phyloP scores from a whole-genome alignment of 2,113 vertebrate species.

The Australoheros scitulus region DNA sequence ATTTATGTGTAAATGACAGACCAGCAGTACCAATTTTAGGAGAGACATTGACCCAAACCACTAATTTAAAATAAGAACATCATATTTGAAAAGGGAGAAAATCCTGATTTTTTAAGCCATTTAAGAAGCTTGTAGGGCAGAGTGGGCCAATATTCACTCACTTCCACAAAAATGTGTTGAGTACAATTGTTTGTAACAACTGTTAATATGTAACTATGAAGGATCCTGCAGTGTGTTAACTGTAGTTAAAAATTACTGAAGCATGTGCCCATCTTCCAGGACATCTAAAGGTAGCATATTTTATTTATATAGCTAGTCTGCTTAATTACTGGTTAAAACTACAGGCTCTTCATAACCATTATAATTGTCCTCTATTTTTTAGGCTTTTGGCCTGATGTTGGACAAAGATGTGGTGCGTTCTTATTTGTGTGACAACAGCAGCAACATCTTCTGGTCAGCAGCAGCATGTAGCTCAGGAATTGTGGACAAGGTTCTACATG shows the following conservation, averaged over 20 bases:
- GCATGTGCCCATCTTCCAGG: not conserved
- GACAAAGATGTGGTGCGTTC: constrained; percentile 31
- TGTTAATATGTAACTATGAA: not conserved
- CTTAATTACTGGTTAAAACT: not conserved
- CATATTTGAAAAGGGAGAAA: no score
- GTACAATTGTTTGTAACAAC: not conserved
- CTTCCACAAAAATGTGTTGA: not conserved
- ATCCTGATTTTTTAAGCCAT: not conserved
- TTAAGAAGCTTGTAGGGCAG: not conserved
- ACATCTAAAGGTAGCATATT: not conserved
- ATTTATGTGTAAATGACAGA: not conserved
- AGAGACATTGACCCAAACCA: not conserved
- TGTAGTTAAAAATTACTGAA: not conserved
- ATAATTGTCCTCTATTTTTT: not conserved
- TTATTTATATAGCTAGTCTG: not conserved
- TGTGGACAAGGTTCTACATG: constrained; percentile 52
- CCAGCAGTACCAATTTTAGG: not conserved
- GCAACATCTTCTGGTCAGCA: constrained; percentile 16
- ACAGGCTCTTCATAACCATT: not conserved
- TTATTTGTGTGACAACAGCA: constrained; percentile 64
- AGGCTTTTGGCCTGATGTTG: constrained; percentile 67
- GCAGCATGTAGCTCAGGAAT: constrained; percentile 49
- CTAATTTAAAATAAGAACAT: not conserved
- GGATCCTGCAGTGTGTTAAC: not conserved
- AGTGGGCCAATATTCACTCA: not conserved